phyloP scores from a whole-genome alignment of 1,140 invertebrate species.

The Camponotus pennsylvanicus region DNA sequence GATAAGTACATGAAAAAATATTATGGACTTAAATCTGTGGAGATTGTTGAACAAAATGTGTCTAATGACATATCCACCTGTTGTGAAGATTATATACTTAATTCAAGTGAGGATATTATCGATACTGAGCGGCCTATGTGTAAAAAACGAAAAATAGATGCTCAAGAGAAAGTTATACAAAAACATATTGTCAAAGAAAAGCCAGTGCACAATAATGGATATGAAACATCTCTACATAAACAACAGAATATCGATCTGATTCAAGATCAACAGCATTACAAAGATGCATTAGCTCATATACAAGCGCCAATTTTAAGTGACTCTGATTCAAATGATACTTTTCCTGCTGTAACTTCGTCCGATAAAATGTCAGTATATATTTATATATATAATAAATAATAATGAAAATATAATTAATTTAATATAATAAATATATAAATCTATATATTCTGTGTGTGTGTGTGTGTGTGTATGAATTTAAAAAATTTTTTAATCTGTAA shows the following conservation, averaged over 20 bases:
- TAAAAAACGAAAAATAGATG: slow-evolving; percentile 75
- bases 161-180: slow-evolving; percentile 43
- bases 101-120: background rate
- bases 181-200: slow-evolving; percentile 2
- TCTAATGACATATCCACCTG: slow-evolving; percentile 46
- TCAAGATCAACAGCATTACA: background rate
- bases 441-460: no score
- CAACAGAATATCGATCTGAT: background rate
- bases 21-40: slow-evolving; percentile 73
- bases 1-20: slow-evolving; percentile 75
- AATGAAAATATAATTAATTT: no score
- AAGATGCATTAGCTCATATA: background rate
- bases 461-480: no score
- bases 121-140: slow-evolving; percentile 64
- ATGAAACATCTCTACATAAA: background rate
- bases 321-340: slow-evolving; percentile 73
- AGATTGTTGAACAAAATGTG: slow-evolving; percentile 43
- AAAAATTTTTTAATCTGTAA: background rate
- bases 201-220: background rate
- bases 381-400: no score
- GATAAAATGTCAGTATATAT: slow-evolving; percentile 6
- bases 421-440: no score
- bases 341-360: background rate
- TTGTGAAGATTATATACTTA: slow-evolving; percentile 62
- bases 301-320: slow-evolving; percentile 75